phyloP scores from a whole-genome alignment of 2,888 invertebrate genomes.

The Drepanosiphum platanoidis region DNA sequence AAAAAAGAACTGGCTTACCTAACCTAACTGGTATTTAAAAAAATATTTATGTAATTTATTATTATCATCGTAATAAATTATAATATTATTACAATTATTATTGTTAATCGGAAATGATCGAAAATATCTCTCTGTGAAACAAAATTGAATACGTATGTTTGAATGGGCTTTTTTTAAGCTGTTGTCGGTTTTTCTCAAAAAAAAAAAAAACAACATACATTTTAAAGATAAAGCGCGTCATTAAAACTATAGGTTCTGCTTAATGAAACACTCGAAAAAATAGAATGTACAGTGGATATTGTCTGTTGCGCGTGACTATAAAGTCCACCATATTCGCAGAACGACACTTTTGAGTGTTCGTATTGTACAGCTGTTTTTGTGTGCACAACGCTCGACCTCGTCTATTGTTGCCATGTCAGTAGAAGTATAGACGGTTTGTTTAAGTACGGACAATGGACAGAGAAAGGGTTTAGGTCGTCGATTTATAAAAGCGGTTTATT shows the following conservation, averaged over 20 bases:
- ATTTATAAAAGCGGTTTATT: constrained; percentile 41
- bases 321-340: constrained; percentile 50
- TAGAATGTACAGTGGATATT: constrained; percentile 54
- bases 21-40: too few relatives aligned
- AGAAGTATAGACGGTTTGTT: constrained; percentile 60
- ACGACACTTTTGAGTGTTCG: constrained; percentile 60
- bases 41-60: too few relatives aligned
- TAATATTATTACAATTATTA: too few relatives aligned
- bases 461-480: constrained; percentile 55
- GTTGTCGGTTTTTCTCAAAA: constrained; percentile 19
- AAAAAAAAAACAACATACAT: constrained; percentile 15
- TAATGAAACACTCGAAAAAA: constrained; percentile 60
- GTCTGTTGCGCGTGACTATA: constrained; percentile 41
- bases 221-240: constrained; percentile 52
- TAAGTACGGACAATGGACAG: constrained; percentile 59
- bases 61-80: too few relatives aligned
- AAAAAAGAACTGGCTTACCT: too few relatives aligned
- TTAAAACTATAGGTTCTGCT: constrained; percentile 52
- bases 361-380: constrained; percentile 62
- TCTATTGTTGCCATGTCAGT: constrained; percentile 61
- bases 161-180: neutral
- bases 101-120: neutral
- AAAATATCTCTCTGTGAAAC: neutral
- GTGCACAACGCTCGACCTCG: constrained; percentile 61
- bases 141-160: neutral